phyloP scores from a whole-genome alignment of 2,113 vertebrate genomes.

The Varanus komodoensis region DNA sequence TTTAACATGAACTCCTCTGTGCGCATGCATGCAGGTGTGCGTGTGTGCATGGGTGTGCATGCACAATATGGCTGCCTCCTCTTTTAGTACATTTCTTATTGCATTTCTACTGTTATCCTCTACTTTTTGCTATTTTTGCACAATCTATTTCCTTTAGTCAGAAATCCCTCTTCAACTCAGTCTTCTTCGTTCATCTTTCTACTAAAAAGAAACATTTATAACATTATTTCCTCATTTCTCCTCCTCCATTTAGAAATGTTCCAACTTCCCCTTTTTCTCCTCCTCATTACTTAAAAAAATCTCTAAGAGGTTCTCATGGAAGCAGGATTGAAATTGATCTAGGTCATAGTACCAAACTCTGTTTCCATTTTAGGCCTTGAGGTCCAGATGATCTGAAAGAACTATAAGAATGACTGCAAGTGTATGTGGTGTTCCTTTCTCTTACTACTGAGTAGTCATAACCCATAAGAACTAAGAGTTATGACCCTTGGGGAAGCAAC shows the following conservation, averaged over 20 bases:
- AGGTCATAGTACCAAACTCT: neutral
- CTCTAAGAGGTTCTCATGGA: neutral
- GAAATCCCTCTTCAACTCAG: neutral
- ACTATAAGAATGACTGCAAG: neutral
- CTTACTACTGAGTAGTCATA: neutral
- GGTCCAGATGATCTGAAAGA: neutral
- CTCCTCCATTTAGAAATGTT: neutral
- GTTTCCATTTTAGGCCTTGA: neutral
- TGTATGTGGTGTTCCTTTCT: neutral
- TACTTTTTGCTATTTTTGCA: neutral
- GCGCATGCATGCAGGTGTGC: neutral
- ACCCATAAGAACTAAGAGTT: neutral
- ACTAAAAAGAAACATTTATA: too few relatives aligned
- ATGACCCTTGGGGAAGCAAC: too few relatives aligned
- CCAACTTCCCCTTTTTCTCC: neutral
- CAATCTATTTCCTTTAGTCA: neutral
- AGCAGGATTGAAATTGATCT: neutral
- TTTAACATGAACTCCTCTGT: neutral
- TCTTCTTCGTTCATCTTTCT: neutral
- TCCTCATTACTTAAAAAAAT: neutral
- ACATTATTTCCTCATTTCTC: neutral
- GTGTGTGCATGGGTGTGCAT: too few relatives aligned
- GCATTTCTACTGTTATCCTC: too few relatives aligned
- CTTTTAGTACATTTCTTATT: neutral
- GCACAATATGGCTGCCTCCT: neutral